Base-by-base conservation (phyloP, 2,113 vertebrate species). In the Fulica atra region DNA sequence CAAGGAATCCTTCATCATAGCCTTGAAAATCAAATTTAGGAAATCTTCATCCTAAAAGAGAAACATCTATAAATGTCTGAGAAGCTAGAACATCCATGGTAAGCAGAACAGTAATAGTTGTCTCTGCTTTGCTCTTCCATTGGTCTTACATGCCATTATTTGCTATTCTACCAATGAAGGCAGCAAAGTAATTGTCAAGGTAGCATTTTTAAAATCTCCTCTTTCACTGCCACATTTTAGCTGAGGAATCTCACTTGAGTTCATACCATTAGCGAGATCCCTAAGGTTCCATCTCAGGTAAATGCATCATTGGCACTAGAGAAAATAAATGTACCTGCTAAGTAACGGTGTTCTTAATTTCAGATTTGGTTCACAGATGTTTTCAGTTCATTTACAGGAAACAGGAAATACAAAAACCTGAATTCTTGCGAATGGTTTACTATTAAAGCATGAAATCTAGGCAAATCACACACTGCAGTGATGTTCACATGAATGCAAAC, bases 1-100 rank as follows among this genome's bases (percentile, higher is more conserved):
- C 79, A 99, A 95, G 16, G 98, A 97, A 96, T 99, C 99, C 96
- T 98, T 99, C 92, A 96, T 98, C 98, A 99, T 94, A 40, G 98
- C 98, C 98, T 98, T 98, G 95, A 99, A 99, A 70, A 98, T 98
- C 69, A 98, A 96, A 59, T 95, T 97, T 92, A 99, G 97, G 95
- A 99, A 99, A 93, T 98, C 97, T 94, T 99, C 98, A 96, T 98
- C 98, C 99, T 99, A 95, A 36, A 96, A 95, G 90, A 80, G 54
- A 95, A 94, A 83, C 13, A 76, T 46, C 76, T 79, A 0, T 35
- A 66, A 66, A 9, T 63, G n/a, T 26, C 36, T 63, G 56, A 59
- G 51, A 81, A 42, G 28, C 29, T 60, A 38, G 50, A 91, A 77
- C 1, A 8, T 16, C 74, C 10, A 73, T 0, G 5, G 36, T 23